Evolutionary conservation across 2,797 vertebrate genomes (phyloP), one percentile per base, ranked within the genome.

Genomic region (Betta splendens): DNA sequence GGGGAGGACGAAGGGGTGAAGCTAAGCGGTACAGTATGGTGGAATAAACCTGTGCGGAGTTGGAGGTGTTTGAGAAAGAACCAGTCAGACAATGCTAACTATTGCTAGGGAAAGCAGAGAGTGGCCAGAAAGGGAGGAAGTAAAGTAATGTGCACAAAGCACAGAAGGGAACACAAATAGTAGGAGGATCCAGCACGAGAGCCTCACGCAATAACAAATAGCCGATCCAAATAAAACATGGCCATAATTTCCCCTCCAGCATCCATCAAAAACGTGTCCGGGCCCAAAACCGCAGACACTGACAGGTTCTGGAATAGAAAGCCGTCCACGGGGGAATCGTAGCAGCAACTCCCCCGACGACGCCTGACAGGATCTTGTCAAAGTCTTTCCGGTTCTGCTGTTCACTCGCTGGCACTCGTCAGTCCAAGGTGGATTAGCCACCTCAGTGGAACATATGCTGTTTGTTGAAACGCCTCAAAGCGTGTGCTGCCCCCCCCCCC

Each of bases 21-120:
- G 13, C 78, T 99, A 50, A 95, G 94, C 78, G 95, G 98, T 94
- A 85, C n/a, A n/a, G n/a, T n/a, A n/a, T n/a, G n/a, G n/a, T n/a
- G n/a, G n/a, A n/a, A n/a, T n/a, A n/a, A n/a, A n/a, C n/a, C n/a
- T n/a, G 3, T 35, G 2, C 7, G 8, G 6, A n/a, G 12, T 16
- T 8, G 2, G 32, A 32, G 13, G 32, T 33, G 5, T 2, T 15
- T 33, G 32, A 15, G 7, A 33, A 35, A 16, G 33, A 5, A 33
- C 12, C 12, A n/a, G 2, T 33, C 13, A 33, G 32, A 33, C 33
- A 33, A 15, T 33, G 5, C 6, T 33, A 33, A 1, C 13, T 15
- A 15, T 31, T 11, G 29, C 31, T 11, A 31, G 13, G 29, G 4
- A 3, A 3, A 31, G 12, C 12, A 33, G 4, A 15, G 32, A 33